Evolutionary conservation across 2,113 vertebrate species (phyloP), one percentile per base, ranked within the genome.

Genomic region (Bos javanicus): DNA sequence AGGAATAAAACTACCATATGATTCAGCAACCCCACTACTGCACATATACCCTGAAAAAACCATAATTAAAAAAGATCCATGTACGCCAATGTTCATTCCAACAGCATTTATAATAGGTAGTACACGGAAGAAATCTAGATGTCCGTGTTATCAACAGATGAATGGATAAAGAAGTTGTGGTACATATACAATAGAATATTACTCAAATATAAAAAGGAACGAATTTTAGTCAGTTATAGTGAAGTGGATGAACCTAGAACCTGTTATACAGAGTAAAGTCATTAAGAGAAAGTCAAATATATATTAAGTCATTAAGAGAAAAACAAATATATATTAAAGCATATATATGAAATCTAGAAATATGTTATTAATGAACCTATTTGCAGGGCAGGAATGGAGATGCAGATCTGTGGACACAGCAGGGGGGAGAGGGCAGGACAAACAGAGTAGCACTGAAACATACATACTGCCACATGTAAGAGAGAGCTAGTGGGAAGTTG

Each of bases 391-490:
- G n/a, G n/a, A 39, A 39, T 71, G n/a, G 67, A 71, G n/a, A 71
- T 71, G 67, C n/a, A 36, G 19, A 6, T 39, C 19, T 71, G 67
- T 71, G 67, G n/a, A 71, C 19, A 71, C 67, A 39, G n/a, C 67
- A 39, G 19, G 1, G 19, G 17, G 9, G 67, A 36, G 33, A 36
- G 64, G 64, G 64, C 21, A 36, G n/a, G 64, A 71, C 64, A 71
- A 21, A 71, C 16, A 71, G 67, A 71, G 67, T 0, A 39, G 67
- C n/a, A 23, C 10, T 71, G 67, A 39, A 6, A 39, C n/a, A 21
- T 6, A 36, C 0, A 36, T 21, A 12, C 0, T 23, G 21, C 21
- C 67, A 12, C 6, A 39, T 12, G 67, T 12, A 6, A 21, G 39
- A 39, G 67, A 36, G 19, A 23, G 67, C n/a, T 6, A 39, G n/a